A percentile compares a stretch with the other conserved stretches of the same genome.
These are phyloP conservation scores for Orbicella faveolata DNA, from an alignment of 64 coral and sea anemone species.

Conservation along the genomic window DNA sequence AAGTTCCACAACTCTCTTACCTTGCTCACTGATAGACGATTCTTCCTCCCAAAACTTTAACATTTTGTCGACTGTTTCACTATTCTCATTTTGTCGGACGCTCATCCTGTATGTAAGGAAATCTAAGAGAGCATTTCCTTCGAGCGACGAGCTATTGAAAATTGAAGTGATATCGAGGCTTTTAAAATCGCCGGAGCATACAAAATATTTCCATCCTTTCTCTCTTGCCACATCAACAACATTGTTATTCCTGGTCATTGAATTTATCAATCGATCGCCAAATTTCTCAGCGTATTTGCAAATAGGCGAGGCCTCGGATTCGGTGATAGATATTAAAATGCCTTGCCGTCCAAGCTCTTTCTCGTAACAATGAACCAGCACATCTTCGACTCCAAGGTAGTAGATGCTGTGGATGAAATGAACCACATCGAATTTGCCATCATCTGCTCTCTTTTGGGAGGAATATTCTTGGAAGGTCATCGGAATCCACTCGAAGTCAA, in stretches of 20 bases:
- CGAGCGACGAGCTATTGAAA: not conserved
- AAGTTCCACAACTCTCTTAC: too few species aligned
- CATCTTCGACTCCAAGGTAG: not conserved
- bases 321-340: not conserved
- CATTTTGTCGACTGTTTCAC: not conserved
- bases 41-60: not conserved
- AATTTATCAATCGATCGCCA: not conserved
- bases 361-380: not conserved
- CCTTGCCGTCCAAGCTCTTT: conserved; percentile 6
- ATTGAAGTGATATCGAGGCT: not conserved
- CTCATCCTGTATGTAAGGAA: not conserved
- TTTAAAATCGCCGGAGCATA: not conserved
- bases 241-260: not conserved
- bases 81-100: not conserved
- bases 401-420: conserved; percentile 3
- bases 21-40: too few species aligned
- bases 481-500: conserved; percentile 2
- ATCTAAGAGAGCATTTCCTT: not conserved
- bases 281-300: not conserved
- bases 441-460: not conserved
- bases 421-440: not conserved
- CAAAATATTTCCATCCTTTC: not conserved
- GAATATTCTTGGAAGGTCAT: not conserved
- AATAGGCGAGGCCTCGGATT: not conserved
- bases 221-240: not conserved